Evolutionary conservation across 37 sponge, comb jelly and placozoan genomes (phyloP).

Genomic region (Theonella swinhoei): DNA sequence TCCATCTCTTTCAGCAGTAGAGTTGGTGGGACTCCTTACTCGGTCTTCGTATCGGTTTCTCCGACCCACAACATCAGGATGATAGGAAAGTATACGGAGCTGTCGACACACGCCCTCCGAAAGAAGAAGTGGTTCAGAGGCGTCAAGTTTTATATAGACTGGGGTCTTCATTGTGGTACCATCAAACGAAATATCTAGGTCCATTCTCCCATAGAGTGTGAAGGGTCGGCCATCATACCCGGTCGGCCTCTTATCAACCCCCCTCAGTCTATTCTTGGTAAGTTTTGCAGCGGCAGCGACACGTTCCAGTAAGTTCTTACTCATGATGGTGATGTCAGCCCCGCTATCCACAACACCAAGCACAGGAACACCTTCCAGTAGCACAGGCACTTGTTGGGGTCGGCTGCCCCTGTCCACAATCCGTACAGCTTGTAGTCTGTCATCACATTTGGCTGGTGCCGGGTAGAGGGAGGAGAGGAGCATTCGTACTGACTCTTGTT

Average conservation of each 20-base stretch:
- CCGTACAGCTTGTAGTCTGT: no score
- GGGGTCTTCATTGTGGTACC: slow-evolving; percentile 23
- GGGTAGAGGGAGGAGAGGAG: no score
- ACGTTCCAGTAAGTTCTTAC: not conserved
- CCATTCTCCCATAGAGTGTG: slow-evolving; percentile 30
- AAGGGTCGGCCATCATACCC: slow-evolving; percentile 30
- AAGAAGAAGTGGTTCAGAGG: slow-evolving; percentile 21
- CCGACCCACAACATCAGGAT: slow-evolving; percentile 1
- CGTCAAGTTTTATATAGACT: slow-evolving; percentile 37
- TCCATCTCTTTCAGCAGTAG: no score
- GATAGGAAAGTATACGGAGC: slow-evolving; percentile 25
- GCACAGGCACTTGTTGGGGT: not conserved
- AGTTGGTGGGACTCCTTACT: not conserved
- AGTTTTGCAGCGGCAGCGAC: slow-evolving; percentile 15
- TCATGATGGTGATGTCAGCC: slow-evolving; percentile 31
- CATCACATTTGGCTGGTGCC: no score
- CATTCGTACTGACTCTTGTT: no score
- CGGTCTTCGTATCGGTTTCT: not conserved
- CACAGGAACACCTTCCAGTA: slow-evolving; percentile 9
- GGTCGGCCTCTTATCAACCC: slow-evolving; percentile 14
- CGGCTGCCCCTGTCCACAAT: slow-evolving; percentile 10
- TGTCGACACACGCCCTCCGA: slow-evolving; percentile 38
- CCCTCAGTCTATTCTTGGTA: not conserved
- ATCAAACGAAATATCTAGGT: slow-evolving; percentile 21
- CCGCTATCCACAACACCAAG: slow-evolving; percentile 28